Conservation (phyloP, 2,113 vertebrate genomes). For the Desmodus rotundus region DNA sequence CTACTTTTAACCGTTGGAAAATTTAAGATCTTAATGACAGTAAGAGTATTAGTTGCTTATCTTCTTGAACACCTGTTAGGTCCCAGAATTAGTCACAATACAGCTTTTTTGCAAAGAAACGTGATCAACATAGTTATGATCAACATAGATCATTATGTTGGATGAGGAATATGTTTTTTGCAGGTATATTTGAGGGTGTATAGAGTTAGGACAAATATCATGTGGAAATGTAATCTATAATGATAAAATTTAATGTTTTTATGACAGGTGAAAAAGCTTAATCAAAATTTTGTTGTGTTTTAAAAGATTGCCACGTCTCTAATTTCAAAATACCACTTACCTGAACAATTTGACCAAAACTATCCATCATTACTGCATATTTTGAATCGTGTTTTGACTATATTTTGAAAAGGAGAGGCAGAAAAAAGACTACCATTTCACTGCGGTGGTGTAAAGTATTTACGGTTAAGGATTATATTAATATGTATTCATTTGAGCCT, state of each 20-base stretch:
- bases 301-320: background rate
- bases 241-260: background rate
- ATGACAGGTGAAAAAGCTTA: background rate
- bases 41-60: background rate
- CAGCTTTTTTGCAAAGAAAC: background rate
- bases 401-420: background rate
- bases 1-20: background rate
- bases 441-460: background rate
- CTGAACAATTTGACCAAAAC: background rate
- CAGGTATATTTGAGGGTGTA: background rate
- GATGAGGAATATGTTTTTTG: background rate
- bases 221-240: background rate
- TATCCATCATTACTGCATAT: background rate
- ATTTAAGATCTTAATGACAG: background rate
- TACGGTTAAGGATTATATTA: background rate
- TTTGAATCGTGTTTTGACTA: background rate
- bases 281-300: background rate
- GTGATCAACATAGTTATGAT: background rate
- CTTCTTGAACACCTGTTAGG: background rate
- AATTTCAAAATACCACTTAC: background rate
- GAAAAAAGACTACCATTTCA: background rate
- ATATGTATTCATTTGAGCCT: background rate
- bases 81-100: background rate
- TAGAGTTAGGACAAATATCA: background rate
- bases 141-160: no score